A percentile compares a stretch with the other conserved stretches of the same genome.
These are phyloP conservation scores for Corythornis vintsioides DNA, from an alignment of 2,113 vertebrate genomes.

Conservation along the genomic window DNA sequence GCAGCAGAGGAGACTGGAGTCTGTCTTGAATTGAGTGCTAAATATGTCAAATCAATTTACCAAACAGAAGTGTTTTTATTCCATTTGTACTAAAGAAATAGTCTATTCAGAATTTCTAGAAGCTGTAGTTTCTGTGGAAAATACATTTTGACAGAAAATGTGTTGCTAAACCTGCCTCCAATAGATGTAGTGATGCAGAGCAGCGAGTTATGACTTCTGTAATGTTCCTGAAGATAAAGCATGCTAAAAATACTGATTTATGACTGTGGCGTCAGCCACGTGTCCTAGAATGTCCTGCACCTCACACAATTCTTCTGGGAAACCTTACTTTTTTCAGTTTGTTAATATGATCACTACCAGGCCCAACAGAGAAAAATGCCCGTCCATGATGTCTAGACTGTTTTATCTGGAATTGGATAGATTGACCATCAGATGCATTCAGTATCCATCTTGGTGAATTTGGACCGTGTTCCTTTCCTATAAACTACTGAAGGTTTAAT, in stretches of 20 bases:
- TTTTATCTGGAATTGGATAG: constrained; percentile 13
- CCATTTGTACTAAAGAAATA: background rate
- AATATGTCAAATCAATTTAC: background rate
- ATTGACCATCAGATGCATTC: constrained; percentile 30
- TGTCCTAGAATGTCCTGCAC: background rate
- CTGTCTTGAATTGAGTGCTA: background rate
- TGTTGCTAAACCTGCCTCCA: background rate
- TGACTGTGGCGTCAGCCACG: background rate
- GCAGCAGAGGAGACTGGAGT: background rate
- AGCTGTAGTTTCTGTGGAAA: background rate
- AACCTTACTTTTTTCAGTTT: background rate
- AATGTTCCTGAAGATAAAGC: background rate
- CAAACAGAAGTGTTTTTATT: background rate
- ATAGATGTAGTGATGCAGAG: background rate
- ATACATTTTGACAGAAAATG: background rate
- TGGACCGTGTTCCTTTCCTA: background rate
- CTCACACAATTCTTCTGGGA: background rate
- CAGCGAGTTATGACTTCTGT: background rate
- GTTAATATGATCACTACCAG: background rate
- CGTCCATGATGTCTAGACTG: background rate
- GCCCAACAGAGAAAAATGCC: background rate
- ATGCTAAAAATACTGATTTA: background rate
- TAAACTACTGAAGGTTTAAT: background rate
- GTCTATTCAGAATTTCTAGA: background rate
- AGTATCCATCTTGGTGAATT: background rate